Evolutionary conservation across 2,113 vertebrate genomes (phyloP).

Genomic region (Accipiter cooperii): DNA sequence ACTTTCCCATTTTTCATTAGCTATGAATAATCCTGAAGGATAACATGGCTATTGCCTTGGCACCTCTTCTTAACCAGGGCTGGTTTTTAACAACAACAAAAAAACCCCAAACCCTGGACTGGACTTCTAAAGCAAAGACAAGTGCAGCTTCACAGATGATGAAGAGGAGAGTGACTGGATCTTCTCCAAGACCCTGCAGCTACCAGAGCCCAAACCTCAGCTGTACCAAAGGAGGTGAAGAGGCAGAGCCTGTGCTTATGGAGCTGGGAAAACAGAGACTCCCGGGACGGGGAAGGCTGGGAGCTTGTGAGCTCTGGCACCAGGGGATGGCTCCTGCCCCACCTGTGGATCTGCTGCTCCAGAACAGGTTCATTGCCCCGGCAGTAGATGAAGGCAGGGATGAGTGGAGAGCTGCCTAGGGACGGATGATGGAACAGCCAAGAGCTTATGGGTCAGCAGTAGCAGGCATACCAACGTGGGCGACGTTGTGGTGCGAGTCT

Average conservation of each 20-base stretch:
- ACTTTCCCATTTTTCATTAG: background rate
- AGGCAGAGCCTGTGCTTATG: background rate
- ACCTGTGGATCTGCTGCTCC: background rate
- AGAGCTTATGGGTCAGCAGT: background rate
- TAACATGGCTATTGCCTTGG: background rate
- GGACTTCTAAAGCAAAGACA: background rate
- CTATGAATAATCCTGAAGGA: background rate
- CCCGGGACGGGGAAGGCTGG: background rate
- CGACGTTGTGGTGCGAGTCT: too few species aligned
- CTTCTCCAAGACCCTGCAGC: background rate
- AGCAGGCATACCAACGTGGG: background rate
- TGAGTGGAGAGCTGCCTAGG: background rate
- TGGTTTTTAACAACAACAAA: background rate
- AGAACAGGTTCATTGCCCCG: background rate
- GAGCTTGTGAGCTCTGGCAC: background rate
- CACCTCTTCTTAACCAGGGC: background rate
- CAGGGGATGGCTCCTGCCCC: background rate
- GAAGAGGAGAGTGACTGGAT: background rate
- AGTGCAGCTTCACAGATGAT: background rate
- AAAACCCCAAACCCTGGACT: too few species aligned
- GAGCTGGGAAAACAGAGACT: background rate
- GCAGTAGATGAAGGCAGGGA: background rate
- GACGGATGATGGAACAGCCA: background rate
- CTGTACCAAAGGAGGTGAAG: background rate
- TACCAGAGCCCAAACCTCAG: background rate